Conservation (phyloP, 2,888 invertebrate genomes). For the Netelia fuscicornis region DNA sequence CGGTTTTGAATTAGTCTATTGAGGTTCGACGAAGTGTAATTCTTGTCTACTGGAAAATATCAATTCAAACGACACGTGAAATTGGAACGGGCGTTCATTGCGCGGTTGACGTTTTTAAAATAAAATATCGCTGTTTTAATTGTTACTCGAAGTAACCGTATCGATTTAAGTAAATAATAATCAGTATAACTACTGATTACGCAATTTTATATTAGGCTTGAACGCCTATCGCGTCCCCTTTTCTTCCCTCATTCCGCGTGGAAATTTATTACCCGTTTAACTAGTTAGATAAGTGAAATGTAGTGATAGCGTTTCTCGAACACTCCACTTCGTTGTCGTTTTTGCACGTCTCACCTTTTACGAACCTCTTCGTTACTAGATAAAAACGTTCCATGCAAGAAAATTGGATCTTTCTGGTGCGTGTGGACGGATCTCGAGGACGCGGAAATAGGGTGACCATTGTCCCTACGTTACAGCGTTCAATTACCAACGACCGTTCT, state of each 20-base stretch:
- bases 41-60: no score
- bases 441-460: conserved; percentile 76
- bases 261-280: conserved; percentile 38
- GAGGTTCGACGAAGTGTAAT: no score
- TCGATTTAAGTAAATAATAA: no score
- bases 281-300: conserved; percentile 33
- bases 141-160: no score
- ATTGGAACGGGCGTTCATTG: no score
- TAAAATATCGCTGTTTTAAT: no score
- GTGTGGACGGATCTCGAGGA: not conserved
- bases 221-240: not conserved
- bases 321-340: not conserved
- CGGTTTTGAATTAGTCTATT: not conserved
- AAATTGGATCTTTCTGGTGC: not conserved
- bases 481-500: conserved; percentile 76
- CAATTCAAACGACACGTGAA: no score
- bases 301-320: not conserved
- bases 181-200: no score
- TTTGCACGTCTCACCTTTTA: not conserved
- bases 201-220: no score
- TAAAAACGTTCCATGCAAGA: not conserved
- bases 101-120: no score
- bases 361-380: not conserved
- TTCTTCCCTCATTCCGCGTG: not conserved
- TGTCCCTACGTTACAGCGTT: conserved; percentile 73